Percentiles rank a stretch among this genome's conserved stretches.
phyloP scores from a whole-genome alignment of 2,888 invertebrate genomes.

The Tricholauxania praeusta region DNA sequence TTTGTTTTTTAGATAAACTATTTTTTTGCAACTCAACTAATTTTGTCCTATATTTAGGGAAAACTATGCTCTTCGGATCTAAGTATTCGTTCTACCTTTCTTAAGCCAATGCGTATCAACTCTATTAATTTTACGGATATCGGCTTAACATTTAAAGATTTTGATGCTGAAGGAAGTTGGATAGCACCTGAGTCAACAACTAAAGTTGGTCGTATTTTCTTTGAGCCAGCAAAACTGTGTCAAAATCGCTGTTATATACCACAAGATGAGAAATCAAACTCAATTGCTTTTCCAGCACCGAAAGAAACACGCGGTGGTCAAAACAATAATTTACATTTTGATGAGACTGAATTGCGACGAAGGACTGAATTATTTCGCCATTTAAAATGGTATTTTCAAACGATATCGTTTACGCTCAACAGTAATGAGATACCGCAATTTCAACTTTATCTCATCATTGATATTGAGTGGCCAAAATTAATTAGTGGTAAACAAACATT shows the following conservation, averaged over 20 bases:
- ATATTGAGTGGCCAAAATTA: constrained; percentile 66
- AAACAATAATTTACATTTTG: constrained; percentile 60
- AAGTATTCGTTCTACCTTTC: constrained; percentile 84
- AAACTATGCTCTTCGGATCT: constrained; percentile 83
- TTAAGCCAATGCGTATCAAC: constrained; percentile 81
- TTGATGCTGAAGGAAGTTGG: constrained; percentile 61
- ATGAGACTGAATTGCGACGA: constrained; percentile 61
- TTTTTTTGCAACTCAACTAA: too few relatives aligned
- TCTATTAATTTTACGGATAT: constrained; percentile 72
- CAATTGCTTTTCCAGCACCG: constrained; percentile 44
- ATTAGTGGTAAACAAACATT: constrained; percentile 59
- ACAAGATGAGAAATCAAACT: constrained; percentile 45
- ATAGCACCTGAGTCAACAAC: constrained; percentile 70
- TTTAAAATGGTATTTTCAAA: constrained; percentile 61
- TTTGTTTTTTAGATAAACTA: too few relatives aligned
- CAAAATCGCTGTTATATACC: constrained; percentile 64
- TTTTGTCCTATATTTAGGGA: constrained; percentile 70
- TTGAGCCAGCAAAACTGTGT: constrained; percentile 81
- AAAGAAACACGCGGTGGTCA: constrained; percentile 31
- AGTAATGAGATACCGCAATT: constrained; percentile 63
- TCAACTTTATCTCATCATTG: constrained; percentile 64
- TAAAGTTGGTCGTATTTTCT: constrained; percentile 74
- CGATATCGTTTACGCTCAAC: constrained; percentile 62
- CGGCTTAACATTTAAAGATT: constrained; percentile 72
- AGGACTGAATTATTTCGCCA: constrained; percentile 63